phyloP scores from a whole-genome alignment of 2,113 vertebrate genomes.

The Lampris megalopsis region DNA sequence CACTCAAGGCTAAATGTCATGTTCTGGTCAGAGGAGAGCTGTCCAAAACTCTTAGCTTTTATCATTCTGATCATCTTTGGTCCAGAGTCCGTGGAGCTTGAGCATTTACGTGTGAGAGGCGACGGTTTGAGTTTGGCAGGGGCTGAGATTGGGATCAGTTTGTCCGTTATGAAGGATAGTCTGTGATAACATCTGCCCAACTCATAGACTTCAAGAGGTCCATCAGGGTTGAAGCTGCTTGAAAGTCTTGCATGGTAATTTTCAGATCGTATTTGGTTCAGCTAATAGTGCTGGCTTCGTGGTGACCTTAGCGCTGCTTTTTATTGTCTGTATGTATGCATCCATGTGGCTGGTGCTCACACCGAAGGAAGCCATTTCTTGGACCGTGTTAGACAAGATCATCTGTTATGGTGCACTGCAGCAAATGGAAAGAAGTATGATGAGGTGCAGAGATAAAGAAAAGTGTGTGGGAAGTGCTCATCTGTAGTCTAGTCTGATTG shows the following conservation, averaged over 20 bases:
- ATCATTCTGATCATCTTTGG: conserved; percentile 6
- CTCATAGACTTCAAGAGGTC: too few species aligned
- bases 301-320: too few species aligned
- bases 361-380: neutral
- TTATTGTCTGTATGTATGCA: neutral
- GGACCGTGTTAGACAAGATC: neutral
- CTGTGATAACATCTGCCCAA: conserved; percentile 23
- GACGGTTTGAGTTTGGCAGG: conserved; percentile 7
- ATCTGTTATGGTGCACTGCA: conserved; percentile 11
- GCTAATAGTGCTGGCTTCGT: neutral
- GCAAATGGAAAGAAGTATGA: conserved; percentile 6
- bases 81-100: neutral
- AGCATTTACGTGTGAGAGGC: neutral
- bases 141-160: neutral
- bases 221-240: too few species aligned
- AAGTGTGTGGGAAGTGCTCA: too few species aligned
- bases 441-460: neutral
- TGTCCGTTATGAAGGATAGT: neutral
- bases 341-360: neutral
- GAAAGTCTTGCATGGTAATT: conserved; percentile 2
- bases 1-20: neutral
- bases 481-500: too few species aligned
- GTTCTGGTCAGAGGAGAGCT: conserved; percentile 17
- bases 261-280: conserved; percentile 24
- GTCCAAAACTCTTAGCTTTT: neutral